Base-by-base conservation (phyloP, 2,888 invertebrate genomes). In the Miltochrista miniata region DNA sequence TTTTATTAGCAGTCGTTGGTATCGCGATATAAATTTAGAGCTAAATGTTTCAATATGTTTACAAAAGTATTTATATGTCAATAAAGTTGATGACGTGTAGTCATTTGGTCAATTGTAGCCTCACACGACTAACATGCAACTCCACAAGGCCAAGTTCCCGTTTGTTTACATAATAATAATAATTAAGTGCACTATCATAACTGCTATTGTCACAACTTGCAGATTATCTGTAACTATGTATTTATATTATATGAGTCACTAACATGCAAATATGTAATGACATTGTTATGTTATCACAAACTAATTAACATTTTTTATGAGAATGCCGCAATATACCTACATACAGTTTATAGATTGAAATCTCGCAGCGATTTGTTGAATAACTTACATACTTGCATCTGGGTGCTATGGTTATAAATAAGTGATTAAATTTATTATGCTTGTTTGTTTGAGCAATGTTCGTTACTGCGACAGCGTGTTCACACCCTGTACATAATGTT, bases 91-190 rank as follows among this genome's bases (percentile, higher is more conserved):
- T 91, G 91, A 89, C 90, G 91, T 90, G 90, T 75, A 78, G 83
- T 85, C 83, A 78, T 81, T 78, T 81, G 82, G 81, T 76, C 79
- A 79, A 74, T 78, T 84, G 87, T 86, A 89, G 87, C 83, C 91
- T 90, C 85, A 90, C 90, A 90, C 80, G 78, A 92, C 91, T 92
- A 92, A 92, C 90, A 85, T 76, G 86, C 88, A 85, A 86, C 88
- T 91, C 92, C 92, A 92, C 92, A 92, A 92, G 92, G 92, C 92
- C 92, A 92, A 90, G 92, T 89, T 82, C 88, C 92, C 84, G 83
- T 85, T 85, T 88, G 83, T 86, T 83, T 71, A 84, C 76, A 83
- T 86, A 89, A 89, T 85, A 85, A 76, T 83, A 79, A 69, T 24
- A 24, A 24, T 77, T 82, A 87, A 86, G 82, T 87, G 91, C 91